Evolutionary conservation across 2,888 invertebrate species (phyloP), one percentile per base, ranked within the genome.

Genomic region (Agrilus cyanescens): DNA sequence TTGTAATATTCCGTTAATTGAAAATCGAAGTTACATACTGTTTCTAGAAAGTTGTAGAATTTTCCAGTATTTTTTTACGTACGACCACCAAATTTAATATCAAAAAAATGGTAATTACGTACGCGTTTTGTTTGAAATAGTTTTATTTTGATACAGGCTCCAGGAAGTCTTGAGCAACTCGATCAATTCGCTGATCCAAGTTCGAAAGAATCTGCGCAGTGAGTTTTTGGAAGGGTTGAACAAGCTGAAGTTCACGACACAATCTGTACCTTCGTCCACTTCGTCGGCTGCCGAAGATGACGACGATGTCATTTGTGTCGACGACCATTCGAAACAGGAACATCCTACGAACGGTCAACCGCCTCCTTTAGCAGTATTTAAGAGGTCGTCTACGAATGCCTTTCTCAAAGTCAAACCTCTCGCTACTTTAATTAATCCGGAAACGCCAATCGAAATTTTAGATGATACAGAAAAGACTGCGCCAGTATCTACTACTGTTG

Each of bases 101-200:
- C n/a, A n/a, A n/a, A n/a, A n/a, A n/a, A n/a, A n/a, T n/a, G n/a
- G n/a, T n/a, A n/a, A n/a, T n/a, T n/a, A n/a, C n/a, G n/a, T n/a
- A n/a, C n/a, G n/a, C n/a, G n/a, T n/a, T n/a, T n/a, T n/a, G n/a
- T n/a, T n/a, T n/a, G 20, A 20, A 20, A 4, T 20, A 20, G 2
- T 4, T 20, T 20, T 7, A 5, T 7, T 20, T 2, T 20, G 4
- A 20, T 25, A n/a, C n/a, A 25, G 25, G 35, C 57, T 76, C 37
- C 76, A 77, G 46, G 70, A 74, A 40, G 59, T 74, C 34, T 53
- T 77, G 38, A 71, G 68, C 47, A 74, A 71, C 1, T 74, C 76
- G 0, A 64, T 71, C 20, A 70, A 67, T 47, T 67, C 74, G 43
- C 70, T 77, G 46, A 65, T 65, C 37, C 74, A 75, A 57, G 70